Evolutionary conservation across 2,113 vertebrate genomes (phyloP), one percentile per base, ranked within the genome.

Genomic region (Xyrauchen texanus): DNA sequence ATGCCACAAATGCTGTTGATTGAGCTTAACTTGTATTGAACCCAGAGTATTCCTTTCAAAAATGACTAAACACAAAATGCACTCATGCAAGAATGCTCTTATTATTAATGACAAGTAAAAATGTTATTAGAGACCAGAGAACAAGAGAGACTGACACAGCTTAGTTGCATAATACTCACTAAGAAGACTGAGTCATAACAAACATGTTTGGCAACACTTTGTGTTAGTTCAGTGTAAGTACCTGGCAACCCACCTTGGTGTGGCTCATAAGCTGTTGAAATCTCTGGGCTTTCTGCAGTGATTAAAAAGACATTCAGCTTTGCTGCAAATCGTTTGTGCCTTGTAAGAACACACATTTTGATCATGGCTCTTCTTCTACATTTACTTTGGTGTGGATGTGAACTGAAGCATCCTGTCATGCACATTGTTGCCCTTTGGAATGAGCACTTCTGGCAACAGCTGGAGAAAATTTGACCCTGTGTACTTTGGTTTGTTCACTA

Each of bases 401-500:
- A 44, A 70, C 34, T 57, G 46, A 68, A 66, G 45, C 15, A 10
- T 76, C 46, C 34, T 51, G 21, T 71, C 72, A 57, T 66, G 78
- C 62, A 55, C 52, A 16, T 60, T 51, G 52, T 67, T 79, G 68
- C 51, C 34, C n/a, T 71, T 34, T 42, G 72, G 77, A 83, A 75
- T 66, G 77, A 58, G 63, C 51, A 51, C 51, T 47, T 78, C 16
- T 68, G 44, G 58, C 70, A 75, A 65, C 70, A 58, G 66, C 70
- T 44, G 42, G 61, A 16, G 34, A 61, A 53, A 49, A 49, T 49
- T 65, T 76, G 49, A 76, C 70, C 15, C 11, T 57, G 49, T 77
- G 60, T 60, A 58, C 47, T 80, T 79, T 80, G 78, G 70, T 70
- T 76, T 72, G 49, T 44, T 67, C n/a, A 21, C 51, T 66, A 51